Evolutionary conservation across 1,140 invertebrate species (phyloP), one percentile per base, ranked within the genome.

Genomic region (Sycophaga agraensis): DNA sequence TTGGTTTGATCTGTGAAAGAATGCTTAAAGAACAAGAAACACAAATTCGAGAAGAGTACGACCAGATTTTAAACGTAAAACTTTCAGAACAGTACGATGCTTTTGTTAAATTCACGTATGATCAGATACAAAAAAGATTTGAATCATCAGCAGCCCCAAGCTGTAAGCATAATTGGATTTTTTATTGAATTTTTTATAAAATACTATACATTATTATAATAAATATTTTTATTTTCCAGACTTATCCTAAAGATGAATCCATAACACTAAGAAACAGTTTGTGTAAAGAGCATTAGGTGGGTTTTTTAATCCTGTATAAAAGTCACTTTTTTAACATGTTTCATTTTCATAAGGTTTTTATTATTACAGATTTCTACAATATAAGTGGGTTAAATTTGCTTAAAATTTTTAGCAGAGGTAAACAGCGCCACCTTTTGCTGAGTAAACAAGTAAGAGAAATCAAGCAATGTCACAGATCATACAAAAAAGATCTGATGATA

Each of bases 81-180:
- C 85, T 98, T 68, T 91, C 94, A 45, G 96, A 98, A 82, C 96
- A 98, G 81, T 98, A 98, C 77, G 95, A 98, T 82, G 91, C 94
- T 70, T 98, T 98, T 82, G 93, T 97, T 19, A 96, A 95, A 81
- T 98, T 98, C 80, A 97, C 95, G 66, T 91, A 94, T 74, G 96
- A 98, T 83, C 96, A 98, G 84, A 91, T 98, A 73, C 92, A 94
- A 72, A 91, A 89, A 81, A 87, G 88, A 78, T 94, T 93, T 76
- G 87, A 90, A 81, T 80, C 82, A 59, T 76, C 78, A 66, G 80
- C 82, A 70, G 85, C 86, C 67, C 86, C 86, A 66, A 85, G 87
- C 82, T 85, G 89, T 90, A 77, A 89, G 88, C 85, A 82, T 64
- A 61, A 17, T 45, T 31, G 40, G n/a, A n/a, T n/a, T n/a, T n/a